These are phyloP conservation scores for Tetragonula carbonaria DNA, from an alignment of 2,888 invertebrate species.

Conservation along the genomic window DNA sequence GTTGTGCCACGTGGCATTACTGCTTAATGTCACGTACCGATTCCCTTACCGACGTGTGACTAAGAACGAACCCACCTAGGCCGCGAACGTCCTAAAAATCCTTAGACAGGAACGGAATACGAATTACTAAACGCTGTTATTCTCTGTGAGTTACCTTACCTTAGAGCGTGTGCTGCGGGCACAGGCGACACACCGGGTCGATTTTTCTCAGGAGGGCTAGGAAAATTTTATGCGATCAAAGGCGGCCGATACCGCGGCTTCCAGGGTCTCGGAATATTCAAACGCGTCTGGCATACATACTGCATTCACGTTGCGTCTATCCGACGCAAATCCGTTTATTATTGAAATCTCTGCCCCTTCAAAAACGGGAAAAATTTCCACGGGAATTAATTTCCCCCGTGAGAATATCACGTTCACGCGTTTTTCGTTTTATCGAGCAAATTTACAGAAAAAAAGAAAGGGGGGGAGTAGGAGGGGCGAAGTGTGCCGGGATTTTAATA, in stretches of 20 bases:
- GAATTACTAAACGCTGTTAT: slow-evolving; percentile 58
- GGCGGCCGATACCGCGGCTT: slow-evolving; percentile 24
- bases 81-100: slow-evolving; percentile 67
- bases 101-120: slow-evolving; percentile 64
- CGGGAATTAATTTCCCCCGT: slow-evolving; percentile 31
- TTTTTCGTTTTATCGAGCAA: neutral
- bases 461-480: too few species aligned
- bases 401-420: slow-evolving; percentile 15
- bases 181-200: slow-evolving; percentile 10
- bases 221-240: slow-evolving; percentile 44
- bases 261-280: slow-evolving; percentile 17
- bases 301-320: slow-evolving; percentile 7
- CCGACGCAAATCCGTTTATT: slow-evolving; percentile 22
- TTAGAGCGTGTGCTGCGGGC: too few species aligned
- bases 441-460: neutral
- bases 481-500: neutral
- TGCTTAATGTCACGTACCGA: slow-evolving; percentile 74
- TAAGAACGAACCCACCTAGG: slow-evolving; percentile 58
- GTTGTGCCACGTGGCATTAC: slow-evolving; percentile 69
- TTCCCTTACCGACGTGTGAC: slow-evolving; percentile 71
- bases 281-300: slow-evolving; percentile 21
- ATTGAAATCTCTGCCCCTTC: slow-evolving; percentile 6
- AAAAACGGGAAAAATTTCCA: neutral
- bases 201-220: slow-evolving; percentile 44
- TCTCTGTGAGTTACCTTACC: slow-evolving; percentile 49